These are phyloP conservation scores for Anoplolepis gracilipes DNA, from an alignment of 1,140 invertebrate genomes.

Conservation along the genomic window DNA sequence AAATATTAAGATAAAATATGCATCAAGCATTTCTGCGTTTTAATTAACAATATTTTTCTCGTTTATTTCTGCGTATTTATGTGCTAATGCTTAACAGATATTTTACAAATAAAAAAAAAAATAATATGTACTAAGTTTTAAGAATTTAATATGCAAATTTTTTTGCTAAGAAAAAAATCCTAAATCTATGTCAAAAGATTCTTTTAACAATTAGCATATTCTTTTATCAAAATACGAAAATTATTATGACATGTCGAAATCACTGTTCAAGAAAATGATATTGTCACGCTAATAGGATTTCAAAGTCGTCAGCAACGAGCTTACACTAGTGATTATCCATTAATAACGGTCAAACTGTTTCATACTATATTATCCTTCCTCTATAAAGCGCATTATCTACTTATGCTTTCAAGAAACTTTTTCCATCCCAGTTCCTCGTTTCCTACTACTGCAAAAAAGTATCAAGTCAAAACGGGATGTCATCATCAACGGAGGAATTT, in stretches of 20 bases:
- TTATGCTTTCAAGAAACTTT: background rate
- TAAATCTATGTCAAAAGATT: no score
- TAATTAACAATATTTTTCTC: background rate
- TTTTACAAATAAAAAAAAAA: no score
- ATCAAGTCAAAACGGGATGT: background rate
- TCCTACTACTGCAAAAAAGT: background rate
- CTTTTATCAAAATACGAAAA: background rate
- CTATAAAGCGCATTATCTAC: background rate
- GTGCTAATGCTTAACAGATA: no score
- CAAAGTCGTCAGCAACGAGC: no score
- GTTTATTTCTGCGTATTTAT: no score
- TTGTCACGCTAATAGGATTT: background rate
- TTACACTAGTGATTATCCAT: background rate
- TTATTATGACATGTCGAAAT: background rate
- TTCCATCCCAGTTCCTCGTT: background rate
- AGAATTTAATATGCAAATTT: background rate
- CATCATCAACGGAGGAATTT: background rate
- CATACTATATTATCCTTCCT: background rate
- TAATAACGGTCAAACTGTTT: background rate
- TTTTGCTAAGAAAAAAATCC: background rate
- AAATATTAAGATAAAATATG: conserved; percentile 25
- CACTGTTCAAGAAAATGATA: background rate
- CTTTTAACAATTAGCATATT: background rate
- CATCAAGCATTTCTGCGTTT: background rate
- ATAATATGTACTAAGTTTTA: no score